Evolutionary conservation across 2,113 vertebrate species (phyloP).

Genomic region (Amia ocellicauda): DNA sequence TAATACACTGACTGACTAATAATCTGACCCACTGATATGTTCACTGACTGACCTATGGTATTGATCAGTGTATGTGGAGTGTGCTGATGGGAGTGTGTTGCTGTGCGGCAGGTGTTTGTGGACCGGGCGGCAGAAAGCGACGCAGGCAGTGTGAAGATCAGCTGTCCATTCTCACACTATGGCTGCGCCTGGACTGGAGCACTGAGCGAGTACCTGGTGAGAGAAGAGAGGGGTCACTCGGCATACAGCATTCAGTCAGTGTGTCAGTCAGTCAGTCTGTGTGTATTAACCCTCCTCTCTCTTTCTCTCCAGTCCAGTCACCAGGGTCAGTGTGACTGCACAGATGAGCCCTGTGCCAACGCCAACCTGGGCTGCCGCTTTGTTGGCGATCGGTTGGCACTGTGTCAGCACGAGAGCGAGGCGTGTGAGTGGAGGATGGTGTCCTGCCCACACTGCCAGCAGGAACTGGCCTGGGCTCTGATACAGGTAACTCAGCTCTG

Average conservation of each 20-base stretch:
- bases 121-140: slow-evolving; percentile 33
- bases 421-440: slow-evolving; percentile 15
- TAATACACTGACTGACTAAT: too few species aligned
- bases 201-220: slow-evolving; percentile 29
- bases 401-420: background rate
- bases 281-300: background rate
- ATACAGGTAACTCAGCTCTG: background rate
- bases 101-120: slow-evolving; percentile 15
- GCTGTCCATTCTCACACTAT: slow-evolving; percentile 14
- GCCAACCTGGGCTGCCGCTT: slow-evolving; percentile 5
- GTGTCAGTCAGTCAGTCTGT: background rate
- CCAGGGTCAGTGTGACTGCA: background rate
- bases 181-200: slow-evolving; percentile 28
- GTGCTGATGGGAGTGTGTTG: background rate
- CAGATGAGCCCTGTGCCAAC: slow-evolving; percentile 4
- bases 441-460: background rate
- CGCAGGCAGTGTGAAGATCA: slow-evolving; percentile 1
- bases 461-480: background rate
- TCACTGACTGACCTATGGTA: too few species aligned
- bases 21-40: too few species aligned
- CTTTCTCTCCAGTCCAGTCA: background rate
- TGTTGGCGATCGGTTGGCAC: background rate
- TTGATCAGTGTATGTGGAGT: background rate
- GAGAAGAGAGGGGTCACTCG: background rate
- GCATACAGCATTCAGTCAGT: background rate